These are phyloP conservation scores for Callionymus lyra DNA, from an alignment of 2,113 vertebrate genomes.

Conservation along the genomic window DNA sequence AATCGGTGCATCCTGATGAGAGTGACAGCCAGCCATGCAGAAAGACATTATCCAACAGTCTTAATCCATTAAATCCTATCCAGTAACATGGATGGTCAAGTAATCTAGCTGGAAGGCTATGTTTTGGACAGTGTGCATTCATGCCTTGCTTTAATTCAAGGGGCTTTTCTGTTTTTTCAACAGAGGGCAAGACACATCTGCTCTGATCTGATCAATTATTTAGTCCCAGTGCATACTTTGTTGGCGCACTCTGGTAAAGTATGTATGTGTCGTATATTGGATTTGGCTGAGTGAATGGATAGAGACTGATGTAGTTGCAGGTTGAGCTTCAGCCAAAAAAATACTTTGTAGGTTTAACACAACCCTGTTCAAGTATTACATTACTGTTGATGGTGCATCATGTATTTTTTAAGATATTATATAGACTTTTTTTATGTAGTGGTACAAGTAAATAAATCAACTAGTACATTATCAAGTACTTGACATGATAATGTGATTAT, in stretches of 20 bases:
- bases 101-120: slow-evolving; percentile 1
- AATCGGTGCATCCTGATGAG: slow-evolving; percentile 9
- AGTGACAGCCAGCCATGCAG: slow-evolving; percentile 18
- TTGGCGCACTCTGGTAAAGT: slow-evolving; percentile 31
- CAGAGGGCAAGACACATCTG: slow-evolving; percentile 28
- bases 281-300: not conserved
- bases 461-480: too few species aligned
- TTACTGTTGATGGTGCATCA: too few species aligned
- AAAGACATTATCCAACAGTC: slow-evolving; percentile 37
- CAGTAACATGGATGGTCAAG: not conserved
- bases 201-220: slow-evolving; percentile 57
- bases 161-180: slow-evolving; percentile 46
- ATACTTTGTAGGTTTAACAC: too few species aligned
- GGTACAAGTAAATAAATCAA: too few species aligned
- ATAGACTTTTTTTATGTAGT: too few species aligned
- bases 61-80: slow-evolving; percentile 28
- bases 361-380: too few species aligned
- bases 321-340: too few species aligned
- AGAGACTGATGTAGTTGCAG: too few species aligned
- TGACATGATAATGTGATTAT: too few species aligned
- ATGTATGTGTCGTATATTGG: not conserved
- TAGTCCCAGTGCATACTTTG: slow-evolving; percentile 29
- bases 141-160: slow-evolving; percentile 23
- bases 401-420: too few species aligned
- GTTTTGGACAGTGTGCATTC: slow-evolving; percentile 13